Base-by-base conservation (phyloP, 2,888 invertebrate genomes). In the Cremastinae sp. region DNA sequence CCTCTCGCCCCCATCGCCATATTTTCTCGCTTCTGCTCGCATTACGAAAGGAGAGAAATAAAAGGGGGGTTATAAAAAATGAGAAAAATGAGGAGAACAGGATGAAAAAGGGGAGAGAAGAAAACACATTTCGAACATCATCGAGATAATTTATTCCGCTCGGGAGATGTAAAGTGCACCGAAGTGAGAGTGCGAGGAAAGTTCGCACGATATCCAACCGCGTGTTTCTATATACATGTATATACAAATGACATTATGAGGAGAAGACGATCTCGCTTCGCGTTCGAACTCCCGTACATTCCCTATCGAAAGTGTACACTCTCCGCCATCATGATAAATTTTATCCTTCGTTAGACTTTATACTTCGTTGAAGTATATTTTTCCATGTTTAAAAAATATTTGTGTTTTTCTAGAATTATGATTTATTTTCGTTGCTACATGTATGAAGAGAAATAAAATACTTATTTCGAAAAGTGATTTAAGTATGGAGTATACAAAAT, bases 41-140 rank as follows among this genome's bases (percentile, higher is more conserved):
- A 49, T 64, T 58, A 54, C 68, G 61, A 65, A 79, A 79, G 65
- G 74, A 79, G 74, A 76, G 76, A 79, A 76, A 74, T 68, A 41
- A 69, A 5, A 28, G 28, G 2, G 28, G 2, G 28, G n/a, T n/a
- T n/a, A n/a, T n/a, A 28, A 28, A 28, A 28, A 28, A 28, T 28
- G 5, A 28, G 28, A 28, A 5, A 28, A 54, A 34, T 14, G 49
- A 64, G 28, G 3, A 65, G 51, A 38, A 47, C 28, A 28, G 36
- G 38, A 66, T 16, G 18, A 68, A 68, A 66, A 41, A 38, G 5
- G 5, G 28, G 16, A 1, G 7, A 59, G 61, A 45, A 61, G 10
- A 38, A 16, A 49, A 18, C n/a, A 66, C 43, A 53, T 28, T 28
- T 36, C 43, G 43, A 65, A 54, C 61, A 62, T 36, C 36, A 10